A percentile compares a stretch with the other conserved stretches of the same genome.
phyloP scores from a whole-genome alignment of 1,140 invertebrate genomes.

The Phortica variegata region DNA sequence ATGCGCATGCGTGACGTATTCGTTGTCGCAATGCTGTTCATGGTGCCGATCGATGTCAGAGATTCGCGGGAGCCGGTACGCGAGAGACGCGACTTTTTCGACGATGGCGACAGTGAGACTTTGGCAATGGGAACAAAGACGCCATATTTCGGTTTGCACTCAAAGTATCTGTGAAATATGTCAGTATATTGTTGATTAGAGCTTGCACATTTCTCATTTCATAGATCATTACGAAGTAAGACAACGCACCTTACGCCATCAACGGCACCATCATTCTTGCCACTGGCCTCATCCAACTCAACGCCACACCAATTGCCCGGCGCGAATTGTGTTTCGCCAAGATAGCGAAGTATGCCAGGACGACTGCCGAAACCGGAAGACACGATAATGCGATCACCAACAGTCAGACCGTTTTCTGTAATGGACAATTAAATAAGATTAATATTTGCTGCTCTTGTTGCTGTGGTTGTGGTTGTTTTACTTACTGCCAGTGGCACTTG shows the following conservation, averaged over 20 bases:
- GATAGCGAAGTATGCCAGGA: constrained; percentile 79
- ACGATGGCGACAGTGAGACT: constrained; percentile 79
- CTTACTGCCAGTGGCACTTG: constrained; percentile 54
- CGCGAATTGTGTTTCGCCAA: constrained; percentile 87
- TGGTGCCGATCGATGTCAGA: constrained; percentile 73
- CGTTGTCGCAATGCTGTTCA: constrained; percentile 70
- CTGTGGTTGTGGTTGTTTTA: background rate
- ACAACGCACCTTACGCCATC: constrained; percentile 71
- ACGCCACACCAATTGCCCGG: constrained; percentile 92
- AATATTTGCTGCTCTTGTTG: background rate
- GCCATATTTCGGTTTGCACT: constrained; percentile 85
- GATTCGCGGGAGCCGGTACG: constrained; percentile 84
- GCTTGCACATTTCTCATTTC: background rate
- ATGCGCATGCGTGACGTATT: constrained; percentile 56
- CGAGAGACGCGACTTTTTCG: constrained; percentile 67
- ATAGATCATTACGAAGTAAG: background rate
- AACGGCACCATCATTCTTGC: constrained; percentile 95
- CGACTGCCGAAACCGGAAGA: constrained; percentile 80
- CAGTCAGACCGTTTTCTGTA: constrained; percentile 61
- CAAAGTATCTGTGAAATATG: constrained; percentile 79
- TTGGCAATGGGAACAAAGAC: constrained; percentile 89
- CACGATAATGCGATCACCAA: constrained; percentile 91
- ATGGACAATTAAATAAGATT: background rate
- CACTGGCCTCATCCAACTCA: constrained; percentile 88
- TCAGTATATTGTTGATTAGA: background rate